Evolutionary conservation across 2,113 vertebrate species (phyloP).

Genomic region (Mustela lutreola): DNA sequence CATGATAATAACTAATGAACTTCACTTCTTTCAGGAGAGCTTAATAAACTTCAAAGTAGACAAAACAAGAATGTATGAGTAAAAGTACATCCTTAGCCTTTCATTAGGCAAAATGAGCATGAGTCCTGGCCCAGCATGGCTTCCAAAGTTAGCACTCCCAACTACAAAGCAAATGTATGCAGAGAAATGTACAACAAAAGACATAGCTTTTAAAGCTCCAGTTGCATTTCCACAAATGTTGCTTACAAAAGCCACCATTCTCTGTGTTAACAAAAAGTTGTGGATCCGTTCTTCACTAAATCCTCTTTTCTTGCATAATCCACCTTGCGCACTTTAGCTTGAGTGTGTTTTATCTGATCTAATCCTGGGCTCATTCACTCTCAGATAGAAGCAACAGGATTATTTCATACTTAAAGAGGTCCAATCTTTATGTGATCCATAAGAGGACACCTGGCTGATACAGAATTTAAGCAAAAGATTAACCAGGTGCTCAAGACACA

Average conservation of each 20-base stretch:
- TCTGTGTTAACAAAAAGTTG: constrained; percentile 97
- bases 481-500: constrained; percentile 84
- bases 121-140: constrained; percentile 94
- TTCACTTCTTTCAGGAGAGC: constrained; percentile 91
- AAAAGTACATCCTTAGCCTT: constrained; percentile 93
- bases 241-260: constrained; percentile 95
- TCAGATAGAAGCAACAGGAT: constrained; percentile 94
- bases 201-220: constrained; percentile 95
- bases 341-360: constrained; percentile 99
- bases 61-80: constrained; percentile 92
- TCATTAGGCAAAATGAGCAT: constrained; percentile 93
- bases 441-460: constrained; percentile 97
- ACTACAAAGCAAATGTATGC: constrained; percentile 97
- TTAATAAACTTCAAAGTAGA: constrained; percentile 96
- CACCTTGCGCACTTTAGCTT: constrained; percentile 98
- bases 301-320: constrained; percentile 99
- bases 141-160: constrained; percentile 92
- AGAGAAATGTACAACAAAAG: constrained; percentile 99
- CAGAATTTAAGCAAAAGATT: constrained; percentile 89
- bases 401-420: constrained; percentile 95
- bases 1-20: constrained; percentile 96
- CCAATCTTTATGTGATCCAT: constrained; percentile 92
- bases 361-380: constrained; percentile 95
- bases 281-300: constrained; percentile 99
- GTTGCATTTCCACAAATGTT: constrained; percentile 97